These are phyloP conservation scores for Ametastegia equiseti DNA, from an alignment of 2,888 invertebrate species.

Conservation along the genomic window DNA sequence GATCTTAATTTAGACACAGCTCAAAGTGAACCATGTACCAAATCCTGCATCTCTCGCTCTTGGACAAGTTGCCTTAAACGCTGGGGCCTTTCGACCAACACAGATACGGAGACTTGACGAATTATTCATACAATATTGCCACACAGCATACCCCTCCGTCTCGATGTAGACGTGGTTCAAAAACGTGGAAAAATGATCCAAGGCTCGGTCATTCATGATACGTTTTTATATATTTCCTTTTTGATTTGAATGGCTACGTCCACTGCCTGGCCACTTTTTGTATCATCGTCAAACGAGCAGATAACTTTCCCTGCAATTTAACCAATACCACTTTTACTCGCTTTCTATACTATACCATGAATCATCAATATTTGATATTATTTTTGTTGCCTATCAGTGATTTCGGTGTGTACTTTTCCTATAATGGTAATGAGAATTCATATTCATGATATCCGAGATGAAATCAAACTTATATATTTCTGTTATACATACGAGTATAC, in stretches of 20 bases:
- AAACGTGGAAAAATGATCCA: constrained; percentile 34
- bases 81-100: constrained; percentile 18
- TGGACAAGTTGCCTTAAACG: not conserved
- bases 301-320: not conserved
- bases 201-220: not conserved
- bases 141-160: not conserved
- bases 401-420: no score
- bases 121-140: constrained; percentile 25
- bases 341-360: not conserved
- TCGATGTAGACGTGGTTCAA: constrained; percentile 6
- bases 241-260: not conserved
- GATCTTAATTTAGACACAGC: not conserved
- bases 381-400: no score
- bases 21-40: not conserved
- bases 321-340: not conserved
- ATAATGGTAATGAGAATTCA: not conserved
- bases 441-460: not conserved
- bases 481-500: not conserved
- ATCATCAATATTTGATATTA: not conserved
- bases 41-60: not conserved
- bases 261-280: not conserved
- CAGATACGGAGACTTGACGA: constrained; percentile 2
- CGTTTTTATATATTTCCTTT: not conserved
- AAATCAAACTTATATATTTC: not conserved
- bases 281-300: not conserved